These are phyloP conservation scores for Coracias cyanogaster DNA, from an alignment of 2,797 vertebrate genomes.

Conservation along the genomic window DNA sequence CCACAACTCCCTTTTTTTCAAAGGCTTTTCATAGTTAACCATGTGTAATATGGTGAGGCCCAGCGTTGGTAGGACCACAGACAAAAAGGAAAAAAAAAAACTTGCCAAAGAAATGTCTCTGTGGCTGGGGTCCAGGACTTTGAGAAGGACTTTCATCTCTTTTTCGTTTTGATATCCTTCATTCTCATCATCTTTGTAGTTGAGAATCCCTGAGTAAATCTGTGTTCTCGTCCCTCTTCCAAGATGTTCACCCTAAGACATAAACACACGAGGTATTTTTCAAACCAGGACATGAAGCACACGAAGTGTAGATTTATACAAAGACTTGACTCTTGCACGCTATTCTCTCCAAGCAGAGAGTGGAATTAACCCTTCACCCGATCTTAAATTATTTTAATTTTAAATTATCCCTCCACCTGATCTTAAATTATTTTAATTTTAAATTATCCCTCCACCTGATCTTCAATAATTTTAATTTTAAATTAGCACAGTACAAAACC, in stretches of 20 bases:
- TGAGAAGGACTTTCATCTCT: slow-evolving; percentile 94
- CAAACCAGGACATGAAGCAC: background rate
- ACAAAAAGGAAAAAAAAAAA: background rate
- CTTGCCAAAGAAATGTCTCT: slow-evolving; percentile 95
- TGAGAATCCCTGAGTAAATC: slow-evolving; percentile 91
- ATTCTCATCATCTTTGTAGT: slow-evolving; percentile 88
- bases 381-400: no score
- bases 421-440: no score
- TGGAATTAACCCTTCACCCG: background rate
- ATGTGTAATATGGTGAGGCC: rapidly evolving
- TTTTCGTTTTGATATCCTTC: slow-evolving; percentile 84
- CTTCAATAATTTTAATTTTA: no score
- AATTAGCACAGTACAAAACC: background rate
- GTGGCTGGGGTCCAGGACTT: slow-evolving; percentile 94
- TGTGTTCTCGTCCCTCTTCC: slow-evolving; percentile 93
- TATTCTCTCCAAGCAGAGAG: background rate
- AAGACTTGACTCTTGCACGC: background rate
- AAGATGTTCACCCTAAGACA: slow-evolving; percentile 89
- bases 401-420: background rate
- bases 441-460: background rate
- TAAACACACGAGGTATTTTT: background rate
- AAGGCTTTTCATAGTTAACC: background rate
- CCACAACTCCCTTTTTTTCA: background rate
- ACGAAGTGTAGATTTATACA: background rate
- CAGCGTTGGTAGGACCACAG: background rate